Conservation (phyloP, 2,113 vertebrate genomes). For the Lagopus leucura region DNA sequence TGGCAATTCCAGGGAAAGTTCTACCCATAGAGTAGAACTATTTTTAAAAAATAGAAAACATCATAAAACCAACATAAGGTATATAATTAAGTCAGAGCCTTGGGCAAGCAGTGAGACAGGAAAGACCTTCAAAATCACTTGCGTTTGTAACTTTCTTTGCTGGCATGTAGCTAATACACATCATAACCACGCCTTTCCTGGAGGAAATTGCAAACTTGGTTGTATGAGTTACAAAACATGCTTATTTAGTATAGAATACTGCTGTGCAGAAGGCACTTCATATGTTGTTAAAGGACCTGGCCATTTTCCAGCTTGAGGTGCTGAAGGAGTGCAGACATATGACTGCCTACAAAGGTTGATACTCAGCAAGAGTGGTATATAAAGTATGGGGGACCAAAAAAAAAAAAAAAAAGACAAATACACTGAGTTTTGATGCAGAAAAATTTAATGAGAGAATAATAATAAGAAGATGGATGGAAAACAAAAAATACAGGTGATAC, state of each 20-base stretch:
- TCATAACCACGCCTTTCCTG: background rate
- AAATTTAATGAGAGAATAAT: background rate
- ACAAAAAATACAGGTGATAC: background rate
- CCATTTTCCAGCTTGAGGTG: background rate
- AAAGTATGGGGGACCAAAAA: background rate
- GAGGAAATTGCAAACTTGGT: background rate
- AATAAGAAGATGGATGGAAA: rapidly evolving
- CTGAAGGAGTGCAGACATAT: rapidly evolving
- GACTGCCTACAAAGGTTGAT: background rate
- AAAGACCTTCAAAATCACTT: background rate
- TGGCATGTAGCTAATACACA: background rate
- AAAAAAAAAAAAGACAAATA: background rate
- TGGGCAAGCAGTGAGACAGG: background rate
- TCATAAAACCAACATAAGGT: background rate
- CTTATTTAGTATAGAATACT: background rate
- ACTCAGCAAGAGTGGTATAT: background rate
- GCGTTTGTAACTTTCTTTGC: background rate
- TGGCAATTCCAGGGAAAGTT: background rate
- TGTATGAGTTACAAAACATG: background rate
- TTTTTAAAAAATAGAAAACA: background rate
- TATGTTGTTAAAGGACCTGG: background rate
- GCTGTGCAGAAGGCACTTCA: background rate
- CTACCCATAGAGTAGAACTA: rapidly evolving
- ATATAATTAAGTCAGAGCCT: background rate
- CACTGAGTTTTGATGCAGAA: background rate